Conservation (phyloP, 2,797 vertebrate genomes). For the Leucoraja ocellata region DNA sequence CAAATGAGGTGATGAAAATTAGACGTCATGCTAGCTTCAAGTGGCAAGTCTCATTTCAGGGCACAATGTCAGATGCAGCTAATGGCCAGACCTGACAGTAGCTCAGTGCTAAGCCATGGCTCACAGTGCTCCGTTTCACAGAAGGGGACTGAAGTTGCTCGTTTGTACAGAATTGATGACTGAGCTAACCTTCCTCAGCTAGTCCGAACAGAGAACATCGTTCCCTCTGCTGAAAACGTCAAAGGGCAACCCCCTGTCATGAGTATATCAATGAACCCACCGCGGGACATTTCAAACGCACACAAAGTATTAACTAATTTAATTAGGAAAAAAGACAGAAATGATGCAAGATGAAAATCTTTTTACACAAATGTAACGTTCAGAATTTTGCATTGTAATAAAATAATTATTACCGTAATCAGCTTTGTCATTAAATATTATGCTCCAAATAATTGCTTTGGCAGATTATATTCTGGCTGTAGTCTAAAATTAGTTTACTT, state of each 20-base stretch:
- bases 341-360: not conserved
- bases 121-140: not conserved
- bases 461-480: not conserved
- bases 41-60: not conserved
- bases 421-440: not conserved
- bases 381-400: not conserved
- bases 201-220: not conserved
- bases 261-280: not conserved
- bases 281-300: no score
- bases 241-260: no score
- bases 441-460: not conserved
- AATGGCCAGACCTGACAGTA: not conserved
- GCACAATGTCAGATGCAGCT: not conserved
- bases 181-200: not conserved
- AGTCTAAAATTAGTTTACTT: not conserved
- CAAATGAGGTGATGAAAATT: conserved; percentile 19
- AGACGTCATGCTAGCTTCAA: not conserved
- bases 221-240: not conserved
- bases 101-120: not conserved
- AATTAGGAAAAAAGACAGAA: not conserved
- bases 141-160: not conserved
- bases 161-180: not conserved
- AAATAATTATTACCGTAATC: not conserved
- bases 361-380: not conserved
- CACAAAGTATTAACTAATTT: not conserved